Conservation (phyloP, 2,888 invertebrate species). For the Coleophora deauratella region DNA sequence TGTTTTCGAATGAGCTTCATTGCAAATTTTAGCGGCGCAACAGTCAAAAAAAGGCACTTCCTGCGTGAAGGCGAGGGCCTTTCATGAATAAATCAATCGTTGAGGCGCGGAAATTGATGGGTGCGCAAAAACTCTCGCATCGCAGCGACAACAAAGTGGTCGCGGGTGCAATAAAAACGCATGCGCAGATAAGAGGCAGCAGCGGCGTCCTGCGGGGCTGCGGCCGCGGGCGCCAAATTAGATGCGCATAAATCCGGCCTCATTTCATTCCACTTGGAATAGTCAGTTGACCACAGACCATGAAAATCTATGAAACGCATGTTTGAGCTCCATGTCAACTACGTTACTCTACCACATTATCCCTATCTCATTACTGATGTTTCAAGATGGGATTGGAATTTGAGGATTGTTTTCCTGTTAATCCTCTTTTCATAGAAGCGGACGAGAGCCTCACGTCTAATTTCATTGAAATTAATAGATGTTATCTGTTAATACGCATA, state of each 20-base stretch:
- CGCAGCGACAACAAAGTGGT: constrained; percentile 66
- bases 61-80: constrained; percentile 60
- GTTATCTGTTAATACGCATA: constrained; percentile 34
- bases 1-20: constrained; percentile 68
- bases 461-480: constrained; percentile 39
- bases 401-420: constrained; percentile 8
- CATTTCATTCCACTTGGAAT: constrained; percentile 15
- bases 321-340: no score
- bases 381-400: background rate
- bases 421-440: no score
- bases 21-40: constrained; percentile 62
- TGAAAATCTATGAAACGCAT: background rate
- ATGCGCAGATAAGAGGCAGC: constrained; percentile 41
- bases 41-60: constrained; percentile 64
- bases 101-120: constrained; percentile 72
- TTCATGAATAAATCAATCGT: constrained; percentile 72
- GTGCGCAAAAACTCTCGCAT: constrained; percentile 60
- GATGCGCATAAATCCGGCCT: constrained; percentile 63
- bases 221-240: constrained; percentile 51
- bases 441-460: constrained; percentile 13
- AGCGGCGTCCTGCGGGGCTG: constrained; percentile 26
- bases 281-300: background rate
- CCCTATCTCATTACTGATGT: no score
- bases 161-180: constrained; percentile 53
- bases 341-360: no score